Evolutionary conservation across 2,113 vertebrate genomes (phyloP), one percentile per base, ranked within the genome.

Genomic region (Leptodactylus fuscus): DNA sequence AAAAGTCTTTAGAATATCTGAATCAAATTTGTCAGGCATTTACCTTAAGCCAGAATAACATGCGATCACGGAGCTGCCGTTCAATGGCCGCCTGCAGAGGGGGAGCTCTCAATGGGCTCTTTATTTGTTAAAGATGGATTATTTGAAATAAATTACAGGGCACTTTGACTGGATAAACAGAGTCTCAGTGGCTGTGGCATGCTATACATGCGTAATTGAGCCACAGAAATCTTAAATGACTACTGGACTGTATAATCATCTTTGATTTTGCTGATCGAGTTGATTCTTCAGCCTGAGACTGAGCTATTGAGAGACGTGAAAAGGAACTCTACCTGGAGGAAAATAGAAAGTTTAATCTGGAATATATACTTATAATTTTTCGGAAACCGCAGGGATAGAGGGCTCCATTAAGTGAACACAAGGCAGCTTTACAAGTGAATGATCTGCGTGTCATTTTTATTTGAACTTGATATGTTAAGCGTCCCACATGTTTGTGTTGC

Each of bases 91-190:
- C 96, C 96, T 97, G 95, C 93, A 94, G 95, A 91, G 93, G n/a
- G 92, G 93, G 93, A 90, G 69, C 90, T 91, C 89, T 99, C 96
- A 99, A 99, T 97, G 95, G 96, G 91, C 95, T 97, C 97, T 98
- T 99, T 99, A 98, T 99, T 99, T 98, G 96, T 95, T 96, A 97
- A 96, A 98, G 93, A 98, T 97, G 97, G 97, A 98, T 99, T 98
- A 98, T 98, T 98, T 99, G 95, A 98, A 98, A 99, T 98, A 98
- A 98, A 99, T 99, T 98, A 99, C 97, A 97, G 97, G 96, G 96
- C 96, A 99, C 98, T 99, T 99, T 96, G 92, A 90, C 95, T 98
- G 96, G 96, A 97, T 98, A 99, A 99, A 99, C 97, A 99, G 96
- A 96, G 95, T 93, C 95, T 96, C 94, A 89, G 94, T 94, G 96